Percentiles rank a stretch among this genome's conserved stretches.
These are phyloP conservation scores for Solenopsis invicta DNA, from an alignment of 1,140 invertebrate genomes.

Conservation along the genomic window DNA sequence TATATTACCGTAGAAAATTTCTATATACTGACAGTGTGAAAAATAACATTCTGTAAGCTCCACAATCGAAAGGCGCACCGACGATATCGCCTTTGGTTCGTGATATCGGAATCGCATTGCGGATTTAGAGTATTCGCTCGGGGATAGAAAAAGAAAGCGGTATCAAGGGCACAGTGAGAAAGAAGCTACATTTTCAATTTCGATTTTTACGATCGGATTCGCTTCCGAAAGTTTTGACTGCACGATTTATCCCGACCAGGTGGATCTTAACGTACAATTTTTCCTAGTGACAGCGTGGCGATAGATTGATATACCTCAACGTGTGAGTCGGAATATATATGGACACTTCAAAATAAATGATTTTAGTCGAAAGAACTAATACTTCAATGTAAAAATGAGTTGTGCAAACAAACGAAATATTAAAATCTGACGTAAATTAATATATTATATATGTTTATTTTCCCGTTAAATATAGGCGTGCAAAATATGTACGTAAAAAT, in stretches of 20 bases:
- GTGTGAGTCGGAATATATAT: neutral
- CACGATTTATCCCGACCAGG: slow-evolving; percentile 30
- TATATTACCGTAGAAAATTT: slow-evolving; percentile 7
- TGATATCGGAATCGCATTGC: slow-evolving; percentile 26
- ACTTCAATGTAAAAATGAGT: neutral
- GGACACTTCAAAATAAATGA: slow-evolving; percentile 20
- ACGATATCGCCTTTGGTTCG: neutral
- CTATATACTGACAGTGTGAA: neutral
- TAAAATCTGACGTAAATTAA: neutral
- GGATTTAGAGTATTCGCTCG: slow-evolving; percentile 6
- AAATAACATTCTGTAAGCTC: slow-evolving; percentile 31
- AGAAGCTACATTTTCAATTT: slow-evolving; percentile 49
- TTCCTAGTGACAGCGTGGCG: neutral
- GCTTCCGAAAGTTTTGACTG: slow-evolving; percentile 14
- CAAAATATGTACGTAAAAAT: neutral
- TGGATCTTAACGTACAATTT: slow-evolving; percentile 23
- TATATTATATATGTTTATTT: slow-evolving; percentile 26
- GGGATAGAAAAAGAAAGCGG: neutral
- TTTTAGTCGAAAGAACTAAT: neutral
- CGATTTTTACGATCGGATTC: slow-evolving; percentile 33
- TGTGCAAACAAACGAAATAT: slow-evolving; percentile 23
- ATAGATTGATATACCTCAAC: slow-evolving; percentile 19
- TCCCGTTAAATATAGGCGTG: neutral
- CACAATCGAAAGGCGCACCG: neutral
- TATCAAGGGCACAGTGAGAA: slow-evolving; percentile 10